phyloP scores from a whole-genome alignment of 1,140 invertebrate genomes.

The Bombus confusus region DNA sequence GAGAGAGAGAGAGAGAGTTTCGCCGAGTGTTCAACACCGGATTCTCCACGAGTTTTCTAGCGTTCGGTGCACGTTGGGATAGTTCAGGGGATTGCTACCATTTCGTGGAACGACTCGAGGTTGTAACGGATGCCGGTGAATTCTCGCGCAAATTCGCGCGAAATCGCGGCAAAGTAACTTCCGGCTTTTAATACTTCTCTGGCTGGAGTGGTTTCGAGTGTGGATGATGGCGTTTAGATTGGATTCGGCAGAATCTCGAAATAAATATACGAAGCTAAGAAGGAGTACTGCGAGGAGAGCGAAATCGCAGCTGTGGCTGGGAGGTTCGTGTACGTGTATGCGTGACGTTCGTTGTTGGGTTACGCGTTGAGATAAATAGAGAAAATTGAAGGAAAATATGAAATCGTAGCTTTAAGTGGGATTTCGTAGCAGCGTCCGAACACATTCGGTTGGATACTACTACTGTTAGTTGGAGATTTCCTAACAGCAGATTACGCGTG shows the following conservation, averaged over 20 bases:
- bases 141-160: constrained; percentile 1
- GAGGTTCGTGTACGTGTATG: no score
- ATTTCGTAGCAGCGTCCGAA: neutral
- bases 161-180: constrained; percentile 35
- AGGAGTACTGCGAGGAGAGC: neutral
- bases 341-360: neutral
- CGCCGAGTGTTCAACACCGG: neutral
- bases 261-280: neutral
- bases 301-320: no score
- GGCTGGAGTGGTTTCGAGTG: neutral
- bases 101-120: constrained; percentile 17
- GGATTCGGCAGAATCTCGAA: neutral
- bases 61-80: neutral
- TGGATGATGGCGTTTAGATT: neutral
- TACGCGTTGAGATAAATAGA: neutral
- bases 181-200: constrained; percentile 9
- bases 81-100: constrained; percentile 9
- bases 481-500: no score
- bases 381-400: neutral
- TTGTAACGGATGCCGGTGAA: neutral
- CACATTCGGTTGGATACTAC: no score
- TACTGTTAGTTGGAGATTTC: no score
- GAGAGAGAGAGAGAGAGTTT: neutral
- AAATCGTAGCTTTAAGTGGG: neutral
- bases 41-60: constrained; percentile 1